Base-by-base conservation (phyloP, 1,140 invertebrate species). In the Maconellicoccus hirsutus region DNA sequence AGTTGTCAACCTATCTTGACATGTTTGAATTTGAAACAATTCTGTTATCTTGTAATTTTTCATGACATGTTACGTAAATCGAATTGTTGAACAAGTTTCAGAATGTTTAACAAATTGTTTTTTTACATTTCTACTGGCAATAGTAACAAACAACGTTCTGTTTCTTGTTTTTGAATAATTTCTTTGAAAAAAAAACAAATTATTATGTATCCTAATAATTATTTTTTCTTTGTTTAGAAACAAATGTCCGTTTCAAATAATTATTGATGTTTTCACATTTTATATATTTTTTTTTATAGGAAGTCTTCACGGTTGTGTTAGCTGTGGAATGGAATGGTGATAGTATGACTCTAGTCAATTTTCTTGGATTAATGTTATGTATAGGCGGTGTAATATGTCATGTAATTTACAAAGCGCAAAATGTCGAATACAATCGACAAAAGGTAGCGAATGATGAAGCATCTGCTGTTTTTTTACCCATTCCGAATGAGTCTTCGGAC, bases 251-350 rank as follows among this genome's bases (percentile, higher is more conserved):
- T 16, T 16, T 63, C 8, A 63, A 12, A 27, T 10, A 27, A 12
- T 70, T 70, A n/a, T n/a, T n/a, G n/a, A n/a, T n/a, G n/a, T 71
- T 27, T 66, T 61, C 16, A 26, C 29, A 29, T 72, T 59, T 52
- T 21, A n/a, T n/a, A n/a, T 25, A 74, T 25, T 71, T 72, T 66
- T 77, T 80, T 74, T 84, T 86, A 66, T 79, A 95, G 93, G 95
- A 98, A 85, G 86, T 97, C 75, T 89, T 88, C 76, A 94, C 92
- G 73, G 79, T 98, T 72, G 84, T 88, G 8, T 79, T 98, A 75
- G 96, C 95, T 14, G 87, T 93, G 72, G 83, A 87, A 75, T 85
- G 89, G 71, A 93, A 92, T 77, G 90, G 92, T 16, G 95, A 98
- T 79, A 81, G 86, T 75, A 85, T 98, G 76, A 92, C 86, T 72